Evolutionary conservation across 2,113 vertebrate genomes (phyloP).

Genomic region (Vidua chalybeata): DNA sequence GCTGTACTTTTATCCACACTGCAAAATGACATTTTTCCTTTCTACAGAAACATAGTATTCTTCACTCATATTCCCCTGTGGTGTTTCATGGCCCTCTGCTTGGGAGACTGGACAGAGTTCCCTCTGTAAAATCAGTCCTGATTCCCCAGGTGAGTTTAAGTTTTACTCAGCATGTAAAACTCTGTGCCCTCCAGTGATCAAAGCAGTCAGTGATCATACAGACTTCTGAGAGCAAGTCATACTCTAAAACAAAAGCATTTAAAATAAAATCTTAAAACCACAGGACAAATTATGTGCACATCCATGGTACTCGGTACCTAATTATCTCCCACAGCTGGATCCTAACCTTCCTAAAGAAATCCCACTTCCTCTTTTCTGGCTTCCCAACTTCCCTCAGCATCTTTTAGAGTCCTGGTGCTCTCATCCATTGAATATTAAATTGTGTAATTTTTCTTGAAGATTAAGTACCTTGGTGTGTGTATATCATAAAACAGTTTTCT

Average conservation of each 20-base stretch:
- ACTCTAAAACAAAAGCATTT: slow-evolving; percentile 30
- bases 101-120: neutral
- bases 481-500: neutral
- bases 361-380: neutral
- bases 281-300: slow-evolving; percentile 28
- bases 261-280: slow-evolving; percentile 17
- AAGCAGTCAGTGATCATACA: slow-evolving; percentile 23
- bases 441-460: neutral
- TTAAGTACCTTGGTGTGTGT: neutral
- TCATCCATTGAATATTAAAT: neutral
- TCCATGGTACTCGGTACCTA: slow-evolving; percentile 15
- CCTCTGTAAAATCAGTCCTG: neutral
- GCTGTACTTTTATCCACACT: neutral
- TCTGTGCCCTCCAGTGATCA: slow-evolving; percentile 1
- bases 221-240: slow-evolving; percentile 14
- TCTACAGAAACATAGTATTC: neutral
- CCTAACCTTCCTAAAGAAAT: slow-evolving; percentile 16
- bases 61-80: neutral
- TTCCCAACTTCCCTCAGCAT: neutral
- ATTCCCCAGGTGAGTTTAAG: neutral
- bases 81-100: neutral
- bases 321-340: slow-evolving; percentile 47
- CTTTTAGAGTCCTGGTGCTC: neutral
- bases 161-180: slow-evolving; percentile 20
- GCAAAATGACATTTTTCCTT: neutral